Conservation (phyloP, 2,113 vertebrate genomes). For the Dendrocopos noguchii region DNA sequence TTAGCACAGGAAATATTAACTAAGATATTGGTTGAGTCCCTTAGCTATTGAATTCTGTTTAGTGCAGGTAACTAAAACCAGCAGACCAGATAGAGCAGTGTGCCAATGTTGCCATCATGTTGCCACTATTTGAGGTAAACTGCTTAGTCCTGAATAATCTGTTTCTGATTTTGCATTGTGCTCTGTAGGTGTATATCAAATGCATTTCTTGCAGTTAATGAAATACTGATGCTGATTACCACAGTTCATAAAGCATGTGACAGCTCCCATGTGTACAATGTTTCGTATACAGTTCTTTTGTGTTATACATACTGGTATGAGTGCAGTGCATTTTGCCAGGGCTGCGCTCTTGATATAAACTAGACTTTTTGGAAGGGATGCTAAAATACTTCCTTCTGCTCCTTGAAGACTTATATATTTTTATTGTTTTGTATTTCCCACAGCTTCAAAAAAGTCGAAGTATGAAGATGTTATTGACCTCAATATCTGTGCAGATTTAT, state of each 20-base stretch:
- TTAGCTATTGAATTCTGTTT: background rate
- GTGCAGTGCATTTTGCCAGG: background rate
- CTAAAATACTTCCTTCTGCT: background rate
- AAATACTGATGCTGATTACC: background rate
- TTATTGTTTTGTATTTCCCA: background rate
- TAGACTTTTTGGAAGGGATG: background rate
- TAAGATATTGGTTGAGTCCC: background rate
- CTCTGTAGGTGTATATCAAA: background rate
- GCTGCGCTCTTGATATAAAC: background rate
- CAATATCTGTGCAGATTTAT: constrained; percentile 88
- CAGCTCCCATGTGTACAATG: background rate
- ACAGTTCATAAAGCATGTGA: background rate
- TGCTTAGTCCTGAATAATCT: background rate
- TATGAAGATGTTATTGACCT: constrained; percentile 88
- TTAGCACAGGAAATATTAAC: background rate
- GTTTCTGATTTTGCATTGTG: background rate
- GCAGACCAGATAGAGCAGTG: background rate
- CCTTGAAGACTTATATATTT: background rate
- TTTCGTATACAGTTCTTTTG: background rate
- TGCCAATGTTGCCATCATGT: background rate
- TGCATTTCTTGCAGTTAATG: background rate
- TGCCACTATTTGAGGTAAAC: background rate
- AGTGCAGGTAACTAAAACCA: background rate
- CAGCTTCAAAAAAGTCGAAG: constrained; percentile 84
- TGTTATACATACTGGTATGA: background rate